Conservation (phyloP, 2,888 invertebrate species). For the Acanthosoma haemorrhoidale region DNA sequence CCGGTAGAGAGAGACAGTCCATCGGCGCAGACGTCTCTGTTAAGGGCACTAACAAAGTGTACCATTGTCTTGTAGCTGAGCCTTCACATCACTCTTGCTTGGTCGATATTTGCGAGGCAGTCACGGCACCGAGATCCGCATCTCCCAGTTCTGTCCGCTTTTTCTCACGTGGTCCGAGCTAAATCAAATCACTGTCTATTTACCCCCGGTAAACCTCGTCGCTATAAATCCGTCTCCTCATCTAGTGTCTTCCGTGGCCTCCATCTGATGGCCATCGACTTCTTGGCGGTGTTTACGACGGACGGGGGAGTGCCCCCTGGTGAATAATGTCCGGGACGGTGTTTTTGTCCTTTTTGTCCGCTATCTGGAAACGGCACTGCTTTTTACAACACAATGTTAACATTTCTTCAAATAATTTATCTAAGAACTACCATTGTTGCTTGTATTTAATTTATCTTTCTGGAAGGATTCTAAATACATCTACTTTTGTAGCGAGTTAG, state of each 20-base stretch:
- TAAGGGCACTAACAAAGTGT: slow-evolving; percentile 14
- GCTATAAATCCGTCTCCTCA: slow-evolving; percentile 3
- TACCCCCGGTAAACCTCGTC: neutral
- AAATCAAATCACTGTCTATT: slow-evolving; percentile 10
- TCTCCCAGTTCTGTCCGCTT: neutral
- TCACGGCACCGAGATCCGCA: neutral
- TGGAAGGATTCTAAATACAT: too few species aligned
- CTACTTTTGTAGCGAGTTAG: too few species aligned
- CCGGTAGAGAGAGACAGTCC: neutral
- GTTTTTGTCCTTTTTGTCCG: neutral
- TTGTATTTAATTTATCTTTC: too few species aligned
- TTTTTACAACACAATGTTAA: too few species aligned
- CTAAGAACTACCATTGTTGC: too few species aligned
- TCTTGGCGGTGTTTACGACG: neutral
- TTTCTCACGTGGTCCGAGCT: neutral
- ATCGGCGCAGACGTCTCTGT: slow-evolving; percentile 17
- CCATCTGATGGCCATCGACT: neutral
- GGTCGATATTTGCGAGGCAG: neutral
- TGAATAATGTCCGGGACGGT: neutral
- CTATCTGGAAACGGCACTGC: neutral
- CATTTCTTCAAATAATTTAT: too few species aligned
- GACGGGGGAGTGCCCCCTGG: neutral
- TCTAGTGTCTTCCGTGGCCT: neutral
- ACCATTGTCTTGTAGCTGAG: neutral
- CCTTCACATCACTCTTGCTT: neutral